Conservation (phyloP, 2,888 invertebrate species). For the Tolmerus cingulatus region DNA sequence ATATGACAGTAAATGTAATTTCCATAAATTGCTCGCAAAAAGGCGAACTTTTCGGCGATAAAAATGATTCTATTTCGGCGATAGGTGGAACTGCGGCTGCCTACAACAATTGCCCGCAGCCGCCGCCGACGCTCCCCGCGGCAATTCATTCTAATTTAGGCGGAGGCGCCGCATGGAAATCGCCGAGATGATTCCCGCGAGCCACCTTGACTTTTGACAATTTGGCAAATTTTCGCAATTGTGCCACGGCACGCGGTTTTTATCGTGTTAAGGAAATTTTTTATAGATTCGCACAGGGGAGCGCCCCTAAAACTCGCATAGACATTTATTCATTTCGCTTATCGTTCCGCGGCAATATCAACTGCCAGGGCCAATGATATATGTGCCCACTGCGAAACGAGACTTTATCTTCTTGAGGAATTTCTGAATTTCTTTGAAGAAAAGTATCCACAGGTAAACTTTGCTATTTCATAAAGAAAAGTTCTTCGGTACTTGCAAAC, state of each 20-base stretch:
- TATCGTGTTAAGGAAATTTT: background rate
- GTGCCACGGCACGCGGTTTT: background rate
- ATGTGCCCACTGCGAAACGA: background rate
- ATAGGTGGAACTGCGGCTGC: background rate
- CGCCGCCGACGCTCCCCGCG: background rate
- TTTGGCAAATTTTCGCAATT: background rate
- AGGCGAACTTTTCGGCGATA: background rate
- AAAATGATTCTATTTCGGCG: background rate
- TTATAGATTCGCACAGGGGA: background rate
- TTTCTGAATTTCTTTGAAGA: background rate
- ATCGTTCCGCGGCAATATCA: background rate
- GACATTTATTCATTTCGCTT: background rate
- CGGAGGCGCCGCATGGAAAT: background rate
- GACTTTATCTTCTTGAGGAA: background rate
- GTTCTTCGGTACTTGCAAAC: background rate
- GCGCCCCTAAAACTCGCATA: background rate
- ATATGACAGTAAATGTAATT: slow-evolving; percentile 24
- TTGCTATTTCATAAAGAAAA: background rate
- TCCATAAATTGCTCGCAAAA: slow-evolving; percentile 4
- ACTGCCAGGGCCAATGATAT: background rate
- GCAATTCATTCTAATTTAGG: background rate
- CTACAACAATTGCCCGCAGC: background rate
- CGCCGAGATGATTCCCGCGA: background rate
- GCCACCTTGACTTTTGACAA: background rate
- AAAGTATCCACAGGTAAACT: background rate